Conservation (phyloP, 2,797 vertebrate genomes). For the Mormyrops boulengeri region DNA sequence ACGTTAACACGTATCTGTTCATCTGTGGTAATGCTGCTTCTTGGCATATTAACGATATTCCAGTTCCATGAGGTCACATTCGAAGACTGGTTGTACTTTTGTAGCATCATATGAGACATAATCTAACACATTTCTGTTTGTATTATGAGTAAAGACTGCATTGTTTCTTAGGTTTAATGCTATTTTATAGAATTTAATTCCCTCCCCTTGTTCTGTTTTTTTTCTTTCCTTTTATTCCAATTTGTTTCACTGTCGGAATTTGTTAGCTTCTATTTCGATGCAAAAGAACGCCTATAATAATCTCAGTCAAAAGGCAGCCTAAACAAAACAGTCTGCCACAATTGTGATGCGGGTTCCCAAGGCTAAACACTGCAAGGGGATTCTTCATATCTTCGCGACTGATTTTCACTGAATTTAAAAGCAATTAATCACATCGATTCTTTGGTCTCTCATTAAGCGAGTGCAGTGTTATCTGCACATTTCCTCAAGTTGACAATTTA, state of each 20-base stretch:
- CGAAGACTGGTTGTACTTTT: neutral
- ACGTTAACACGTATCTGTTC: neutral
- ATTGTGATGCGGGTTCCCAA: neutral
- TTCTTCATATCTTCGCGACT: conserved; percentile 31
- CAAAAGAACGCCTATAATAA: neutral
- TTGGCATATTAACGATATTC: neutral
- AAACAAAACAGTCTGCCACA: neutral
- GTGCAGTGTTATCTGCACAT: conserved; percentile 27
- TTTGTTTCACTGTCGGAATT: neutral
- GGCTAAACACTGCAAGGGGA: conserved; percentile 17
- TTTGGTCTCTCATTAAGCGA: conserved; percentile 25
- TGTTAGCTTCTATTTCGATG: neutral
- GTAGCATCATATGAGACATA: neutral
- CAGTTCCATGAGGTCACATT: neutral
- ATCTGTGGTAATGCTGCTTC: neutral
- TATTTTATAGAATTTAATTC: neutral
- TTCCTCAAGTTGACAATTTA: conserved; percentile 32
- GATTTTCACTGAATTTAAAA: conserved; percentile 37
- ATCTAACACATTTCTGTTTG: neutral
- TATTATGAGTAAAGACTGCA: neutral
- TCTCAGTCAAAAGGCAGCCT: neutral
- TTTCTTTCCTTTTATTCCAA: neutral
- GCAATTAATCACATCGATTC: conserved; percentile 30
- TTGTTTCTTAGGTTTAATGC: neutral
- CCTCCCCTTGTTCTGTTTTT: neutral